Conservation (phyloP, 2,888 invertebrate species). For the Parasteatoda lunata region DNA sequence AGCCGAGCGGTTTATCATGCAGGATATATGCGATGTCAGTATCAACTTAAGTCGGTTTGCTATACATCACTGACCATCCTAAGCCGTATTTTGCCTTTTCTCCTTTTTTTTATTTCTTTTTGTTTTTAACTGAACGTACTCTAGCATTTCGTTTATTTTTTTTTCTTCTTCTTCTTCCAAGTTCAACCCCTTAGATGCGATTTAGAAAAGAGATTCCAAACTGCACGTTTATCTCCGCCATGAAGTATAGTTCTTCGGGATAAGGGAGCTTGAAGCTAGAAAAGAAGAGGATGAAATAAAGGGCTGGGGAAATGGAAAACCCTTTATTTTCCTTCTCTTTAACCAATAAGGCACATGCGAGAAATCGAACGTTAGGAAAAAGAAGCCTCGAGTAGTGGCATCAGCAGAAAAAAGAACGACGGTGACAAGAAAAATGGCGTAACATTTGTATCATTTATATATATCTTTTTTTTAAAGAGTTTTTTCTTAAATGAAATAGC, state of each 20-base stretch:
- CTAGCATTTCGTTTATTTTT: neutral
- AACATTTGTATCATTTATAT: neutral
- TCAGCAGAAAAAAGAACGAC: neutral
- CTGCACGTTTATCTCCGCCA: conserved; percentile 34
- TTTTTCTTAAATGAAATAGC: too few species aligned
- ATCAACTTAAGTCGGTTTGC: conserved; percentile 39
- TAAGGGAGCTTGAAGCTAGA: neutral
- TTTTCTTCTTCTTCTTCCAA: neutral
- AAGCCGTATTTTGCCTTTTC: conserved; percentile 43
- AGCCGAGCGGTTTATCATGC: conserved; percentile 38
- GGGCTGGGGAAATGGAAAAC: neutral
- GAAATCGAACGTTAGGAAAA: conserved; percentile 20
- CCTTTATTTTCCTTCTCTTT: conserved; percentile 15
- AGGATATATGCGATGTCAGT: conserved; percentile 25
- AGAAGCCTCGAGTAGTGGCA: neutral
- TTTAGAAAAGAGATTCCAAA: conserved; percentile 3
- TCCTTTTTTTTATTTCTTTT: conserved; percentile 22
- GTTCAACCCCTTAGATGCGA: conserved; percentile 2
- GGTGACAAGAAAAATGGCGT: neutral
- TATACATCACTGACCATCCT: conserved; percentile 49
- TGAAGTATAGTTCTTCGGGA: conserved; percentile 22
- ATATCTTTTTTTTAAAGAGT: too few species aligned
- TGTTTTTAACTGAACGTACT: neutral
- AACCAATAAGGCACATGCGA: conserved; percentile 33
- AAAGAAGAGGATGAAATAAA: neutral